Conservation (phyloP, 2,797 vertebrate genomes). For the Chiroxiphia lanceolata region DNA sequence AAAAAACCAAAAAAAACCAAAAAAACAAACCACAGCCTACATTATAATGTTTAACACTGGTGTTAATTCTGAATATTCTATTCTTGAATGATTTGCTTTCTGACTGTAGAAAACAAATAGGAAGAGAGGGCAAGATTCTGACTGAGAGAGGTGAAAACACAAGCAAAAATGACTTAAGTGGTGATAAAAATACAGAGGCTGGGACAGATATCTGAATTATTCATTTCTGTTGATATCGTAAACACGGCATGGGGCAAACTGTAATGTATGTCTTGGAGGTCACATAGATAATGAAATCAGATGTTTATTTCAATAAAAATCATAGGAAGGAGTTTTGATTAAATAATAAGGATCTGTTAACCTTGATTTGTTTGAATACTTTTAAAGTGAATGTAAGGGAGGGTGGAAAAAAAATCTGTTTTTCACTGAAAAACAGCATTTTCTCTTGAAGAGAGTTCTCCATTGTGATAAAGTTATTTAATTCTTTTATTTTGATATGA, state of each 20-base stretch:
- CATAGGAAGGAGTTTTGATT: not conserved
- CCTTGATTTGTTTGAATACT: not conserved
- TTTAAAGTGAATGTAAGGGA: not conserved
- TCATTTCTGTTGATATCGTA: constrained; percentile 21
- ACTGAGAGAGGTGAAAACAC: not conserved
- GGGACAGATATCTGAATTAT: constrained; percentile 42
- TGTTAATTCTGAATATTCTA: not conserved
- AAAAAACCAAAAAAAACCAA: not conserved
- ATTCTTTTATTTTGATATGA: not conserved
- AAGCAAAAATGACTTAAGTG: not conserved
- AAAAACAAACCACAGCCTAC: not conserved
- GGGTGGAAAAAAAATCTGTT: not conserved
- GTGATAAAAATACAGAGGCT: constrained; percentile 35
- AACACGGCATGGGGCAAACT: not conserved
- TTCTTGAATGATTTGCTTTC: not conserved
- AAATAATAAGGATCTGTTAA: not conserved
- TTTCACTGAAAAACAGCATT: not conserved
- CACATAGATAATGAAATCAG: constrained; percentile 19
- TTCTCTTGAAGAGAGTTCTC: not conserved
- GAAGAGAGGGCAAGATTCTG: not conserved
- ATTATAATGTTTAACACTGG: not conserved
- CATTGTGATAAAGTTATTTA: not conserved
- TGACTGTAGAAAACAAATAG: not conserved
- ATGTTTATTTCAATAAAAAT: constrained; percentile 48
- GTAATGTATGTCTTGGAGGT: not conserved